Percentiles rank a stretch among this genome's conserved stretches.
Evolutionary conservation across 1,140 invertebrate genomes (phyloP).

Genomic region (Scylla paramamosain): DNA sequence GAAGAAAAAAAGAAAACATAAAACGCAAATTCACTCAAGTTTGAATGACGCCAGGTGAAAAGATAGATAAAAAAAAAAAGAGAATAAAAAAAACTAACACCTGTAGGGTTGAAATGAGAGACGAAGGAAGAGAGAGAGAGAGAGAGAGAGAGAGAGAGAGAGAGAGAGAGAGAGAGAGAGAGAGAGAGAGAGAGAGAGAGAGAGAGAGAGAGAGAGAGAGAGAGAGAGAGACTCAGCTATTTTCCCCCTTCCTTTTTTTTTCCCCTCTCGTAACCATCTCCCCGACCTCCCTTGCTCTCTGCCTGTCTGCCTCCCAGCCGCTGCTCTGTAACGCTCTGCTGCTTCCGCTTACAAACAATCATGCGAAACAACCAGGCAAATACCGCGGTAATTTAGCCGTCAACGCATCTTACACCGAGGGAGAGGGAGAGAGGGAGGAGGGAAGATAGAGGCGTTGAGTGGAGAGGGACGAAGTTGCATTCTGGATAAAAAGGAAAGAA

Average conservation of each 20-base stretch:
- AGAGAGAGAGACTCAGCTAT: neutral
- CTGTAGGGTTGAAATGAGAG: neutral
- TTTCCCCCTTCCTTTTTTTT: neutral
- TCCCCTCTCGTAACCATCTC: neutral
- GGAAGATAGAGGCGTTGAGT: neutral
- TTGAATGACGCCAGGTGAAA: neutral
- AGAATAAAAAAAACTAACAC: neutral
- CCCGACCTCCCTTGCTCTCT: neutral
- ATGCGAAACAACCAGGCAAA: neutral
- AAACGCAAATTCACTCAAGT: neutral
- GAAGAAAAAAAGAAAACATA: neutral
- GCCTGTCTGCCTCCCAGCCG: neutral
- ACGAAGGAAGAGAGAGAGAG: neutral
- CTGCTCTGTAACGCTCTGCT: neutral
- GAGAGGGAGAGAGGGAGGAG: neutral
- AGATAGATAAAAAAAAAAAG: neutral
- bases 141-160: neutral
- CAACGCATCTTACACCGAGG: neutral
- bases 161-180: neutral
- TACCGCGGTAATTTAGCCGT: slow-evolving; percentile 12
- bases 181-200: neutral
- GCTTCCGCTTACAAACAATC: slow-evolving; percentile 12
- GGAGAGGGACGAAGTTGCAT: neutral
- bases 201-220: too few species aligned
- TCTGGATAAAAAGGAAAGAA: neutral